These are phyloP conservation scores for Agrochola macilenta DNA, from an alignment of 2,888 invertebrate species.

Conservation along the genomic window DNA sequence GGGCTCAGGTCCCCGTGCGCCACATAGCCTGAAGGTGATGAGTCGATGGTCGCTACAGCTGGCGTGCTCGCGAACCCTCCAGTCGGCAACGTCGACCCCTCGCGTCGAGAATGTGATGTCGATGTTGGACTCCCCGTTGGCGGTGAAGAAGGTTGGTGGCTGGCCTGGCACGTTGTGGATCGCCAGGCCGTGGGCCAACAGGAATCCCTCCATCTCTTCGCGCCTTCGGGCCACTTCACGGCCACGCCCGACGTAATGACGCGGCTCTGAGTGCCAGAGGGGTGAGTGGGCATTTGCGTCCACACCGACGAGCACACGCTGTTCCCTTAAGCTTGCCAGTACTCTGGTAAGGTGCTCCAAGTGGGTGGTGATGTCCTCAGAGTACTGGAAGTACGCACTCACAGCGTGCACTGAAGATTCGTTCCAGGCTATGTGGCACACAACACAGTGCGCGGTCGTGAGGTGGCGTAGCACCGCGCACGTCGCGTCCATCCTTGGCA, in stretches of 20 bases:
- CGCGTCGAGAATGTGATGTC: slow-evolving; percentile 60
- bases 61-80: slow-evolving; percentile 51
- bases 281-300: slow-evolving; percentile 67
- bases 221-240: background rate
- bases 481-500: background rate
- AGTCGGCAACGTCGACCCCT: slow-evolving; percentile 3
- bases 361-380: background rate
- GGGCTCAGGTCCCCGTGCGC: background rate
- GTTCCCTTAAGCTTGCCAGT: slow-evolving; percentile 25
- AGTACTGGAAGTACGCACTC: slow-evolving; percentile 33
- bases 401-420: accelerated
- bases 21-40: slow-evolving; percentile 27
- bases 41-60: slow-evolving; percentile 63
- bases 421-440: slow-evolving; percentile 21
- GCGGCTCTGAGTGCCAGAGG: slow-evolving; percentile 52
- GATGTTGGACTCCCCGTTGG: slow-evolving; percentile 61
- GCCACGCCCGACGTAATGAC: slow-evolving; percentile 53
- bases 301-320: slow-evolving; percentile 27
- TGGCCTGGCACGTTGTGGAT: background rate
- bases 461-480: slow-evolving; percentile 54
- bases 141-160: slow-evolving; percentile 44
- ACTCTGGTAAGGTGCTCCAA: slow-evolving; percentile 44
- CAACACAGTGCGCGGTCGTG: slow-evolving; percentile 38
- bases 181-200: background rate
- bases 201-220: background rate